Conservation (phyloP, 2,888 invertebrate species). For the Trachelus iudaicus region DNA sequence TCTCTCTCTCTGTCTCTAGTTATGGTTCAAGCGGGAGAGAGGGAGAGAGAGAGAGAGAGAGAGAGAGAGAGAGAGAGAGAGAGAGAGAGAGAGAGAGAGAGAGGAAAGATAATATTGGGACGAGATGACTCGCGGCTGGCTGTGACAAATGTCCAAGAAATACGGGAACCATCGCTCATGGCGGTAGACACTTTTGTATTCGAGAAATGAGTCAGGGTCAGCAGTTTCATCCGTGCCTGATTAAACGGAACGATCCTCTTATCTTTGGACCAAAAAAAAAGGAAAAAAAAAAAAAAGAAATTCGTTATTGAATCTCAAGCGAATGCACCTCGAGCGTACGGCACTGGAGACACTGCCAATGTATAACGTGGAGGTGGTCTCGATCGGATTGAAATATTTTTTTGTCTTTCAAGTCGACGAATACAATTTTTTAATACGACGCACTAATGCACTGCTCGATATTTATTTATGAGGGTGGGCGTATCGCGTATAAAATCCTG, state of each 20-base stretch:
- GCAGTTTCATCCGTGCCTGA: slow-evolving; percentile 18
- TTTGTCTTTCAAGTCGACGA: too few species aligned
- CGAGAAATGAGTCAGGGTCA: slow-evolving; percentile 13
- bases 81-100: neutral
- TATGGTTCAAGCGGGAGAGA: neutral
- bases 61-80: too few species aligned
- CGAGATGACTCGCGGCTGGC: neutral
- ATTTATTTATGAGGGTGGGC: too few species aligned
- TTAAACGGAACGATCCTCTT: slow-evolving; percentile 16
- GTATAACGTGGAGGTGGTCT: too few species aligned
- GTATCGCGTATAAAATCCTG: neutral
- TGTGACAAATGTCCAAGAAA: slow-evolving; percentile 18
- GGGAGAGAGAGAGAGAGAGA: neutral
- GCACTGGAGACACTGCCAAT: too few species aligned
- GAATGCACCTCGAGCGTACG: neutral
- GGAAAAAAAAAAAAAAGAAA: neutral
- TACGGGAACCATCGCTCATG: slow-evolving; percentile 18
- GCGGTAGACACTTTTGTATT: slow-evolving; percentile 1
- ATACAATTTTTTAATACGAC: neutral
- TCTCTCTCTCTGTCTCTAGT: too few species aligned
- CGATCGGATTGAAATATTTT: too few species aligned
- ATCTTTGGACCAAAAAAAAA: neutral
- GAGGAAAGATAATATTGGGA: neutral
- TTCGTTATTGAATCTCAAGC: neutral
- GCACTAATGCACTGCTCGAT: neutral